phyloP scores from a whole-genome alignment of 2,797 vertebrate genomes.

The Microctenopoma lineatum region DNA sequence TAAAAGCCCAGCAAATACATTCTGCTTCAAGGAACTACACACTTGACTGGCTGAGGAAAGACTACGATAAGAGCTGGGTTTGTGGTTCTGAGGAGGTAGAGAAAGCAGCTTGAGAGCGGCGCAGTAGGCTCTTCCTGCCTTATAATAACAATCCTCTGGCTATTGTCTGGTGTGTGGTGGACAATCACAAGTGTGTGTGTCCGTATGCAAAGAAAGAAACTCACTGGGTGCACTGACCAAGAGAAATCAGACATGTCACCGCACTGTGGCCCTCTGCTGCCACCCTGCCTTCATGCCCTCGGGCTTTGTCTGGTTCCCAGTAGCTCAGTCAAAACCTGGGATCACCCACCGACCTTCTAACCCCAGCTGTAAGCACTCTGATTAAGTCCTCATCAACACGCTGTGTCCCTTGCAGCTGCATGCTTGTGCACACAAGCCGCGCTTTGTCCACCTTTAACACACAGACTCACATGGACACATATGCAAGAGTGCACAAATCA shows the following conservation, averaged over 20 bases:
- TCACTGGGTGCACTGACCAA: conserved; percentile 57
- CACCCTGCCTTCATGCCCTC: conserved; percentile 54
- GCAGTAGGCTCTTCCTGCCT: conserved; percentile 65
- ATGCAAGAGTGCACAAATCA: conserved; percentile 36
- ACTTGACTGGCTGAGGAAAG: background rate
- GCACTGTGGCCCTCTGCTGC: conserved; percentile 42
- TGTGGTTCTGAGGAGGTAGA: conserved; percentile 17
- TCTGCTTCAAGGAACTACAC: conserved; percentile 7
- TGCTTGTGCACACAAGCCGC: conserved; percentile 48
- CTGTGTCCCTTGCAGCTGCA: conserved; percentile 68
- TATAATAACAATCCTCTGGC: conserved; percentile 63
- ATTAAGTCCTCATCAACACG: conserved; percentile 81
- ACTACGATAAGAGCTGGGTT: conserved; percentile 1
- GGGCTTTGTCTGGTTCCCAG: conserved; percentile 68
- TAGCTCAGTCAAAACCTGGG: conserved; percentile 75
- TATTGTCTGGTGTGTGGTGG: conserved; percentile 60
- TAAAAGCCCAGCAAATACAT: conserved; percentile 48
- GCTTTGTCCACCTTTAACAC: conserved; percentile 66
- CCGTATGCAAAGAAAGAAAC: conserved; percentile 30
- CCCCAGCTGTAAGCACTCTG: conserved; percentile 78
- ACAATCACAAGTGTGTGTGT: conserved; percentile 42
- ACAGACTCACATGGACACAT: conserved; percentile 30
- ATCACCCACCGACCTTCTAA: conserved; percentile 72
- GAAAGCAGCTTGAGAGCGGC: conserved; percentile 25
- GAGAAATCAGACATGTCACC: conserved; percentile 62